A percentile compares a stretch with the other conserved stretches of the same genome.
phyloP scores from a whole-genome alignment of 2,888 invertebrate species.

The Atrina japonica region DNA sequence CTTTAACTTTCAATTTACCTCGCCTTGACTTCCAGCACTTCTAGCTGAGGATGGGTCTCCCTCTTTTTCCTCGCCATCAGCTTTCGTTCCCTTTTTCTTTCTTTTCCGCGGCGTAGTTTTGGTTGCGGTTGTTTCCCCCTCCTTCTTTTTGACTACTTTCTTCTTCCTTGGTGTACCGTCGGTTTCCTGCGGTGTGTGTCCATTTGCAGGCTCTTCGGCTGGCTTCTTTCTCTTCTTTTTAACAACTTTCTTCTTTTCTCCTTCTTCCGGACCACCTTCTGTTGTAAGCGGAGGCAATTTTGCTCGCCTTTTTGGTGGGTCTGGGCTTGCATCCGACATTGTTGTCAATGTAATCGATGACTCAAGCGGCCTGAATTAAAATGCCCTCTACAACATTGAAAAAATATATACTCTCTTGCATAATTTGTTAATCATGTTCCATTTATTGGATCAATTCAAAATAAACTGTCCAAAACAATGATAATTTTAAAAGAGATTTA shows the following conservation, averaged over 20 bases:
- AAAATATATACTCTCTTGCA: too few species aligned
- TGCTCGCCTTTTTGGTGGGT: conserved; percentile 43
- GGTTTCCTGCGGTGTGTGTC: conserved; percentile 12
- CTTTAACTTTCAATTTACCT: conserved; percentile 34
- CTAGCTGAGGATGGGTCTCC: conserved; percentile 59
- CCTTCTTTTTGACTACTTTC: conserved; percentile 33
- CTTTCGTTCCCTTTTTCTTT: conserved; percentile 47
- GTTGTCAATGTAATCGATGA: conserved; percentile 32
- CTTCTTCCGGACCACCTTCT: conserved; percentile 37
- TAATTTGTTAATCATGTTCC: too few species aligned
- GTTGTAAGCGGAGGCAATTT: conserved; percentile 63
- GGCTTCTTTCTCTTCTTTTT: conserved; percentile 67
- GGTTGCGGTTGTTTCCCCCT: conserved; percentile 42
- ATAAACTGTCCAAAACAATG: too few species aligned
- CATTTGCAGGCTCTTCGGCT: conserved; percentile 26
- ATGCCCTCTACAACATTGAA: too few species aligned
- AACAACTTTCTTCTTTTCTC: conserved; percentile 54
- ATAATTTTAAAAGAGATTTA: too few species aligned
- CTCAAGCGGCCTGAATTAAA: conserved; percentile 19
- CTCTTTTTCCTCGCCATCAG: conserved; percentile 49
- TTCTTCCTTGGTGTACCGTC: conserved; percentile 37
- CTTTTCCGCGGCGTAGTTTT: conserved; percentile 56
- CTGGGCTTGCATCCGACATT: conserved; percentile 54
- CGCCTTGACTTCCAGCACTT: conserved; percentile 58
- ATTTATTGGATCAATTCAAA: too few species aligned